Evolutionary conservation across 2,797 vertebrate genomes (phyloP).

Genomic region (Semotilus atromaculatus): DNA sequence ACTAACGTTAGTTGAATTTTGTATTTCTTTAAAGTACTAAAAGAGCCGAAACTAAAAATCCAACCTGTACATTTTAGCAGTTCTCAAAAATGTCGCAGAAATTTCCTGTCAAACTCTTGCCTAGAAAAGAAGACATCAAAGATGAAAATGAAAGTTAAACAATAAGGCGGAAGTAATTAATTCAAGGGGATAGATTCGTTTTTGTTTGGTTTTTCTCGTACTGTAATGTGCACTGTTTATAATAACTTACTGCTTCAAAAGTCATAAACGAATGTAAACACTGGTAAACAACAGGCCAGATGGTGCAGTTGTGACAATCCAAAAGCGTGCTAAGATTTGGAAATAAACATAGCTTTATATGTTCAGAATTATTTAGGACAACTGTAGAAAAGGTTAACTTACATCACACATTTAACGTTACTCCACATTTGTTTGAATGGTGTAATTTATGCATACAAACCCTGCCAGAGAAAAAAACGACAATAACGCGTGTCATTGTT

Average conservation of each 20-base stretch:
- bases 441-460: neutral
- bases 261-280: neutral
- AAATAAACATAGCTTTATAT: neutral
- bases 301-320: too few relatives aligned
- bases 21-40: neutral
- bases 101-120: neutral
- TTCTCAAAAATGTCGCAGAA: neutral
- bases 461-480: neutral
- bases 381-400: neutral
- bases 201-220: neutral
- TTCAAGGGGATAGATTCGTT: neutral
- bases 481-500: neutral
- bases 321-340: neutral
- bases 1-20: too few relatives aligned
- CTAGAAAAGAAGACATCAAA: neutral
- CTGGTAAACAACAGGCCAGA: neutral
- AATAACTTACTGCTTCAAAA: neutral
- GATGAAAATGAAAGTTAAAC: constrained; percentile 53
- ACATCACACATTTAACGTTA: neutral
- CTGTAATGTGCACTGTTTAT: neutral
- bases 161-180: constrained; percentile 39
- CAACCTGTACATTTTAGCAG: neutral
- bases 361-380: neutral
- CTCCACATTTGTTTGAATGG: neutral
- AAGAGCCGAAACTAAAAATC: neutral